Evolutionary conservation across 2,888 invertebrate species (phyloP).

Genomic region (Drosophila leonis): DNA sequence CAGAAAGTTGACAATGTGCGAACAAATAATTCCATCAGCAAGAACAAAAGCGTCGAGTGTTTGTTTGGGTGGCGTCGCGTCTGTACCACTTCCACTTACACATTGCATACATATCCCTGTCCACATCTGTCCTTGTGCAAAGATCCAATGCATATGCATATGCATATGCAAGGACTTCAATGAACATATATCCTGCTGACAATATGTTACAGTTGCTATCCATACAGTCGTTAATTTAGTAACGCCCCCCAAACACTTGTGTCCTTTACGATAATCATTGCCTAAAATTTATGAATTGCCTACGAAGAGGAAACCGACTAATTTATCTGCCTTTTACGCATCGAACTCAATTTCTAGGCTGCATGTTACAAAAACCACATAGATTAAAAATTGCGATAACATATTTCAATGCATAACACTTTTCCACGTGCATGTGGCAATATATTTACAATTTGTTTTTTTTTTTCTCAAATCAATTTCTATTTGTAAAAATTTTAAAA

Average conservation of each 20-base stretch:
- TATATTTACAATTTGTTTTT: not conserved
- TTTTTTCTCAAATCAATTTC: constrained; percentile 2
- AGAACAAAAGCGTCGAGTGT: constrained; percentile 82
- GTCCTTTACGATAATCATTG: constrained; percentile 73
- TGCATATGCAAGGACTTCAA: constrained; percentile 36
- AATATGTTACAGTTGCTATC: constrained; percentile 50
- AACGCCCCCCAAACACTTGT: constrained; percentile 46
- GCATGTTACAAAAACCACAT: not conserved
- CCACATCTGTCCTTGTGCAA: constrained; percentile 24
- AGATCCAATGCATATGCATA: constrained; percentile 50
- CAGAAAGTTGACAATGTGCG: constrained; percentile 82
- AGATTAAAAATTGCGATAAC: not conserved
- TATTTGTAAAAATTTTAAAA: not conserved
- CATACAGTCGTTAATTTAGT: constrained; percentile 57
- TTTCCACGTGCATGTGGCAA: not conserved
- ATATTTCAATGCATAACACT: not conserved
- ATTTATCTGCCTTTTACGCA: not conserved
- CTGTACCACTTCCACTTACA: constrained; percentile 26
- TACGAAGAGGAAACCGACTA: constrained; percentile 5
- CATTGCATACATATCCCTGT: constrained; percentile 8
- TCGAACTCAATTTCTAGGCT: not conserved
- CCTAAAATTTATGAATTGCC: constrained; percentile 78
- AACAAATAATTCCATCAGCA: constrained; percentile 84
- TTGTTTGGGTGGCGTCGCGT: constrained; percentile 73
- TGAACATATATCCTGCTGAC: constrained; percentile 18